Evolutionary conservation across 2,888 invertebrate species (phyloP), one percentile per base, ranked within the genome.

Genomic region (Mesorhabditis sp.): DNA sequence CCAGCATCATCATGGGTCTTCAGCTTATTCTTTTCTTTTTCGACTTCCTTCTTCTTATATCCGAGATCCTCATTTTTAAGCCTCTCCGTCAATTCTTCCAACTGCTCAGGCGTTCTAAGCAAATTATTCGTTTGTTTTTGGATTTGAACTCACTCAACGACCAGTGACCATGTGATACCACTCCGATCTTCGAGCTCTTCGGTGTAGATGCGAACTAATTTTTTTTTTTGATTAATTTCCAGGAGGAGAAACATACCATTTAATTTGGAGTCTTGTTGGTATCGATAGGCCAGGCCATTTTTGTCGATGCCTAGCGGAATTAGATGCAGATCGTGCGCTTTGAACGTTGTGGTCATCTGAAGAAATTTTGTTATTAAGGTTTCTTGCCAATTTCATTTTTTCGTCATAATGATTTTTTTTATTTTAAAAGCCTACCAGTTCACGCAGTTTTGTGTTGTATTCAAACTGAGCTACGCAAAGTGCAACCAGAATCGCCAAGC

Each of bases 251-350:
- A n/a, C 4, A 4, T 10, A 10, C 62, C 28, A 69, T 65, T 43
- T 4, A n/a, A 61, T n/a, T 44, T 28, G n/a, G 13, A 61, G n/a
- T 69, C 74, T 43, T 92, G 90, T 83, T 95, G 93, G 82, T 92
- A 91, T 95, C 97, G 98, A 87, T 98, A 98, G 5, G 92, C 90
- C 86, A 93, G 90, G 0, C 98, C 97, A 83, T 91, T 89, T 75
- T 92, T 91, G 88, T 98, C 98, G 77, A 92, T 90, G 3, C 98
- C 98, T 71, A 96, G 89, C 0, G 97, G 96, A 82, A 92, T 90
- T 68, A 92, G 89, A 43, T 97, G 90, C 72, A 98, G 89, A 65
- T 94, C 92, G 68, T 90, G 90, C 45, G 93, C 91, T 68, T 91
- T 89, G 45, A 65, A 70, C 41, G 72, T 41, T 5, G 66, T 61